Evolutionary conservation across 2,113 vertebrate genomes (phyloP).

Genomic region (Uropsilus gracilis): DNA sequence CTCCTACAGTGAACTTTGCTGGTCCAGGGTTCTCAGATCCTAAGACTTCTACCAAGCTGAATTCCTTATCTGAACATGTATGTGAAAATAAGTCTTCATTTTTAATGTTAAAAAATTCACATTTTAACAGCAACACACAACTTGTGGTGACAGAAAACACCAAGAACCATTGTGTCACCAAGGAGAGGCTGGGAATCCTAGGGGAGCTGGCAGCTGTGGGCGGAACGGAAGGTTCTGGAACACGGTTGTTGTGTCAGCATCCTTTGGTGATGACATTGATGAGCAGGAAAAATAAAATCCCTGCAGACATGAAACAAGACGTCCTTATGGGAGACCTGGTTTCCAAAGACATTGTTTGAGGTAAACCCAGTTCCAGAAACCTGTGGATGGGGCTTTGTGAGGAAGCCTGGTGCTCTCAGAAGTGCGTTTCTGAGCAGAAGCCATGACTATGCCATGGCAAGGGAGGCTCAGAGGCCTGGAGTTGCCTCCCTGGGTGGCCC

Average conservation of each 20-base stretch:
- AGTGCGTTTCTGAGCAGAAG: slow-evolving; percentile 32
- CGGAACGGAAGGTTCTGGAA: not conserved
- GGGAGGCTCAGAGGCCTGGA: not conserved
- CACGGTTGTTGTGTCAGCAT: not conserved
- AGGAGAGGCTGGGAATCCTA: not conserved
- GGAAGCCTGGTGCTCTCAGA: not conserved
- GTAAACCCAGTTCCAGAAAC: not conserved
- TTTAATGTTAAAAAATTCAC: slow-evolving; percentile 16
- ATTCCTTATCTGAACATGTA: not conserved
- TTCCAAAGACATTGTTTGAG: not conserved
- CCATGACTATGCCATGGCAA: not conserved
- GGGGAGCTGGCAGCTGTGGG: not conserved
- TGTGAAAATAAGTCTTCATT: not conserved
- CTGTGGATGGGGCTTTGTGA: not conserved
- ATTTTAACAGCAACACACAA: not conserved
- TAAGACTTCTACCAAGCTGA: not conserved
- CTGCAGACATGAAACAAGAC: not conserved
- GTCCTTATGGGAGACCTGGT: not conserved
- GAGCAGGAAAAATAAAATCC: not conserved
- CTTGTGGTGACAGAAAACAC: not conserved
- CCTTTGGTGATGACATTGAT: not conserved
- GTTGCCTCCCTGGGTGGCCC: slow-evolving; percentile 51
- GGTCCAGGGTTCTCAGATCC: not conserved
- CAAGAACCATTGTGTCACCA: not conserved
- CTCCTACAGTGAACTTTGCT: not conserved